Base-by-base conservation (phyloP, 2,888 invertebrate genomes). In the Blastobasis lacticolella region DNA sequence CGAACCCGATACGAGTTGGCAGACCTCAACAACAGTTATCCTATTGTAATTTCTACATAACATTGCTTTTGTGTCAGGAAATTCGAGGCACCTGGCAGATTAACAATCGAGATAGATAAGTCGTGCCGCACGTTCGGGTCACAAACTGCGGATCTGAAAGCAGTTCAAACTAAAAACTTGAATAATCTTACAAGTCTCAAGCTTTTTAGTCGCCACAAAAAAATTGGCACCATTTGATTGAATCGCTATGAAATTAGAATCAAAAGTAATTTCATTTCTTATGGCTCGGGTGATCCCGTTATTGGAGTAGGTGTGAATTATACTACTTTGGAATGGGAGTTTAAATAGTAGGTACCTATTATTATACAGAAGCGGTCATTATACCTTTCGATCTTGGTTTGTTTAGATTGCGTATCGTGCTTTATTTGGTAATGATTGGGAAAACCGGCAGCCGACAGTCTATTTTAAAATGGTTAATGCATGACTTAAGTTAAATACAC, bases 1-100 rank as follows among this genome's bases (percentile, higher is more conserved):
- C 64, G 69, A 56, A 63, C 55, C 54, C 65, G 76, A 75, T 74
- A 73, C 71, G 63, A 62, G 63, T 61, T 67, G 63, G 64, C 62
- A 74, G 70, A 74, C 66, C 65, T 67, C 68, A 66, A 70, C 55
- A 68, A 79, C 78, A 74, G 76, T 78, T 79, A 81, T 55, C 58
- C 70, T 68, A 70, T 78, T 75, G 72, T 72, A 66, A 65, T 55
- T 60, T 57, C 54, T 54, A 56, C 56, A 57, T 52, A 57, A 57
- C 58, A 53, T 51, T 7, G 10, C 36, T 50, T 10, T 50, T 50
- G 40, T 47, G 37, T 43, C 37, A 37, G 10, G 10, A 48, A 38
- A 55, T 55, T 58, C 54, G 57, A 58, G 59, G 55, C 59, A 57
- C 49, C 50, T 50, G 49, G 56, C 49, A 37, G n/a, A 23, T 23